Evolutionary conservation across 30 jellyfish, hydroid and myxozoan species (phyloP).

Genomic region (Catostylus mosaicus): DNA sequence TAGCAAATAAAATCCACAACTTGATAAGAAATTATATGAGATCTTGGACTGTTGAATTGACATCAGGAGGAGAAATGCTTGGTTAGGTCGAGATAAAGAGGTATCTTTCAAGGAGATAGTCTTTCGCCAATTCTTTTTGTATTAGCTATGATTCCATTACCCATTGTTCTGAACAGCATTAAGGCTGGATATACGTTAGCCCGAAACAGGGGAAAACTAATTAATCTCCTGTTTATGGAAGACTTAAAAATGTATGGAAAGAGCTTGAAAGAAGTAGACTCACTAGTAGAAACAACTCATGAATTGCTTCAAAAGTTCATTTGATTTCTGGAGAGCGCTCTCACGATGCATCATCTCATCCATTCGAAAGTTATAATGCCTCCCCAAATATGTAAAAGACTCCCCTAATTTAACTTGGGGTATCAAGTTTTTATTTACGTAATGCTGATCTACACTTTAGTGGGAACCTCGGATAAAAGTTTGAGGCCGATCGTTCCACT

Average conservation of each 20-base stretch:
- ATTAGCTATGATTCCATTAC: background rate
- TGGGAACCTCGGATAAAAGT: too few species aligned
- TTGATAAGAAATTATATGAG: slow-evolving; percentile 2
- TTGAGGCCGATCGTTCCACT: too few species aligned
- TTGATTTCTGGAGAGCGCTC: too few species aligned
- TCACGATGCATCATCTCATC: too few species aligned
- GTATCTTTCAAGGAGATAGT: background rate
- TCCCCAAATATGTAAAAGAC: too few species aligned
- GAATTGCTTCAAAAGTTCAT: too few species aligned
- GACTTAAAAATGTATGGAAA: slow-evolving; percentile 37
- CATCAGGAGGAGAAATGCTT: background rate
- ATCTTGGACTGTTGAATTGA: background rate
- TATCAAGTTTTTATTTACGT: too few species aligned
- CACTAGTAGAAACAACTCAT: background rate
- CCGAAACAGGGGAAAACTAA: slow-evolving; percentile 13
- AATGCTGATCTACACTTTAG: too few species aligned
- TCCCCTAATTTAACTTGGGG: too few species aligned
- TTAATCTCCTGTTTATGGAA: slow-evolving; percentile 56
- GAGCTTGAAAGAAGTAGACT: background rate
- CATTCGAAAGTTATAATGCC: too few species aligned
- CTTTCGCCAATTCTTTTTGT: background rate
- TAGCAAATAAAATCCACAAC: slow-evolving; percentile 1
- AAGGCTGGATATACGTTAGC: background rate
- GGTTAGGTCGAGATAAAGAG: background rate
- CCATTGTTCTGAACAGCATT: background rate